Base-by-base conservation (phyloP, 1,140 invertebrate species). In the Diachasma alloeum region DNA sequence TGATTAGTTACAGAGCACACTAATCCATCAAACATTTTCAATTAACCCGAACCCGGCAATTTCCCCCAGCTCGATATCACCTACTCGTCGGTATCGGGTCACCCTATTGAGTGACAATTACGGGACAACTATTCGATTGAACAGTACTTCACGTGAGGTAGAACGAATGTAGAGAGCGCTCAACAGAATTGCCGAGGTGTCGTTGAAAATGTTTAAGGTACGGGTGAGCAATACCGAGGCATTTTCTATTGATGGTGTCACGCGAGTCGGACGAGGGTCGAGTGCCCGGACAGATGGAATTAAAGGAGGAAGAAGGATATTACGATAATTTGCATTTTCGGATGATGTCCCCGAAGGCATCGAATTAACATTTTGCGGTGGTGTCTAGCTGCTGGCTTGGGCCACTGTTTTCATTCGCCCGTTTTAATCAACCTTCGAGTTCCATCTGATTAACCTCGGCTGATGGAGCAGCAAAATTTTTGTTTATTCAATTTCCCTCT, bases 301-400 rank as follows among this genome's bases (percentile, higher is more conserved):
- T 46, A 42, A 15, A n/a, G 17, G 42, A 37, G 26, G 26, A 24
- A n/a, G 22, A 13, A 24, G n/a, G 70, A 31, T 42, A 77, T 77
- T 77, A 77, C 72, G 68, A 72, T 56, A n/a, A 69, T 77, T 69
- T 77, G 44, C 76, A 77, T 77, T 77, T 77, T 24, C 59, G 24
- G 22, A 24, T 59, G 46, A n/a, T 74, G 15, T 46, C 44, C 22
- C 44, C 0, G n/a, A 17, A 63, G 24, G 4, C 24, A 6, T 13
- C 11, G 24, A 63, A 26, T 63, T 63, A 63, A 63, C 59, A 22
- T 26, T 26, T 26, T 63, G 53, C 3, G 19, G 53, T 22, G 8
- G 4, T 8, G 36, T 73, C 11, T 48, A 31, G 4, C 31, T 72
- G 24, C 22, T 37, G 13, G 0, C 39, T 73, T 24, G 22, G 17